Percentiles rank a stretch among this genome's conserved stretches.
Evolutionary conservation across 2,888 invertebrate species (phyloP).

Genomic region (Pyrrhia umbra): DNA sequence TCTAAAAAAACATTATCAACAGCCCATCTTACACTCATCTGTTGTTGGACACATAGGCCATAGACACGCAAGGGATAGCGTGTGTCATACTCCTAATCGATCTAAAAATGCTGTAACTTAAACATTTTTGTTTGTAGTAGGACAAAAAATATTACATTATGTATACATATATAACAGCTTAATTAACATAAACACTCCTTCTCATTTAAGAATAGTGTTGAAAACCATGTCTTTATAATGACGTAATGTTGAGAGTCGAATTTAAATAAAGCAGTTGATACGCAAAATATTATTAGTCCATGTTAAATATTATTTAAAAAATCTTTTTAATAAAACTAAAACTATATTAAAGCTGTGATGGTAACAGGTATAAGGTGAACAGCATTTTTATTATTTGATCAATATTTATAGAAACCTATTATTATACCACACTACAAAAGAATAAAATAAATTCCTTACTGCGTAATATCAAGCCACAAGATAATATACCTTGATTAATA

Average conservation of each 20-base stretch:
- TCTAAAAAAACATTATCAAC: no score
- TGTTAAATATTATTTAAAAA: conserved; percentile 1
- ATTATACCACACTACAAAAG: not conserved
- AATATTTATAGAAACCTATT: conserved; percentile 6
- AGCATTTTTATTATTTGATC: conserved; percentile 18
- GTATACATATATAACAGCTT: no score
- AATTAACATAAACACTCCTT: not conserved
- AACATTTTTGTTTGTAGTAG: not conserved
- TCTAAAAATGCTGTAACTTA: not conserved
- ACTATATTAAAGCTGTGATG: not conserved
- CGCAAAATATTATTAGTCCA: not conserved
- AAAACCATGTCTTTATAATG: not conserved
- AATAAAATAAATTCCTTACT: not conserved
- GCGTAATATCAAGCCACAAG: not conserved
- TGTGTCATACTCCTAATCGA: no score
- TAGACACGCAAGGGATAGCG: no score
- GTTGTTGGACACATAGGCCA: no score
- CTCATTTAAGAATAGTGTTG: not conserved
- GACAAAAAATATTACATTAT: not conserved
- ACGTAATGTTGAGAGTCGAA: not conserved
- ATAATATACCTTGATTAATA: no score
- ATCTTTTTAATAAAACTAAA: not conserved
- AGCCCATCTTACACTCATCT: no score
- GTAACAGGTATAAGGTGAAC: conserved; percentile 27
- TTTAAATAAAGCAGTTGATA: not conserved